A percentile compares a stretch with the other conserved stretches of the same genome.
These are phyloP conservation scores for Sardinella longiceps DNA, from an alignment of 2,797 vertebrate genomes.

Conservation along the genomic window DNA sequence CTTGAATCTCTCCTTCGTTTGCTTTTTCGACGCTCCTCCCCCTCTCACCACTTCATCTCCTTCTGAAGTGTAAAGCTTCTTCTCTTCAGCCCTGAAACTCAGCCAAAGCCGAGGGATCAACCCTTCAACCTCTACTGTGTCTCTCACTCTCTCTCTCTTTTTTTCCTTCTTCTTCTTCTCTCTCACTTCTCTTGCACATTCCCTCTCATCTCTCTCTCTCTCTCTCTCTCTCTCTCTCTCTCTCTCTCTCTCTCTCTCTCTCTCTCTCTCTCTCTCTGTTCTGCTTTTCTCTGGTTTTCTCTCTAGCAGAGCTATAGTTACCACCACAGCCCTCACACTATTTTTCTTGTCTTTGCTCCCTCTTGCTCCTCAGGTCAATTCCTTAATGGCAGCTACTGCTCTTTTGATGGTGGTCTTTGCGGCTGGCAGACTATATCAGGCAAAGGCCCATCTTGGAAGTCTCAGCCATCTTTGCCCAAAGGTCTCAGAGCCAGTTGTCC, in stretches of 20 bases:
- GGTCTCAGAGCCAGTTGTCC: constrained; percentile 64
- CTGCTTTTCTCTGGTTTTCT: constrained; percentile 21
- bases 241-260: constrained; percentile 46
- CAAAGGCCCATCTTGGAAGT: constrained; percentile 76
- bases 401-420: constrained; percentile 89
- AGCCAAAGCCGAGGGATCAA: constrained; percentile 33
- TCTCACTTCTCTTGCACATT: background rate
- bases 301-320: background rate
- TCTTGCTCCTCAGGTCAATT: constrained; percentile 77
- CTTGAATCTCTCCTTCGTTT: constrained; percentile 38
- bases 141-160: constrained; percentile 21
- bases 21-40: constrained; percentile 22
- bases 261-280: constrained; percentile 30
- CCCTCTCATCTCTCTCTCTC: constrained; percentile 42
- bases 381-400: constrained; percentile 91
- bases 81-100: constrained; percentile 23
- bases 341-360: constrained; percentile 48
- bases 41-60: constrained; percentile 32
- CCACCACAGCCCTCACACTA: constrained; percentile 39
- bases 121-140: constrained; percentile 28
- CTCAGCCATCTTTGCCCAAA: constrained; percentile 72
- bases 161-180: constrained; percentile 15
- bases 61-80: constrained; percentile 42
- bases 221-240: background rate
- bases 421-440: constrained; percentile 79